Evolutionary conservation across 37 sponge, comb jelly and placozoan species (phyloP), one percentile per base, ranked within the genome.

Genomic region (Crambe crambe): DNA sequence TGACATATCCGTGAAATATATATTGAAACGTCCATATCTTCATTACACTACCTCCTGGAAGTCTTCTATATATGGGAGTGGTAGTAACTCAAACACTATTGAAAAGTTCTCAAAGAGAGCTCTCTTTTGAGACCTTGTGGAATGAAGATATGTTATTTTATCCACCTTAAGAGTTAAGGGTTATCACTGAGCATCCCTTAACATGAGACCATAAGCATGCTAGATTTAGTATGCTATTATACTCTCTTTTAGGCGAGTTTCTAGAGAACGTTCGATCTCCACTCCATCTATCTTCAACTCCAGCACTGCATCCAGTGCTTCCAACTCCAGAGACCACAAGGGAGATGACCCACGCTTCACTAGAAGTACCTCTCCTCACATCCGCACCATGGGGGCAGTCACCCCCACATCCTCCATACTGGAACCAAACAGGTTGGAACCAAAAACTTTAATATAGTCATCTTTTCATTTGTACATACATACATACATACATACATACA

Each of bases 241-340:
- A 15, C 35, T 65, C 5, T 37, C 38, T 20, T 34, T 29, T 22
- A 64, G 67, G 67, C 8, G 9, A 27, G 67, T 78, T 10, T 72
- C 87, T 35, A 66, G 95, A 1, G 91, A 80, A 32, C 73, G 95
- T 30, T 90, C 91, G 12, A 90, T 87, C 35, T 94, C 95, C 59
- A 87, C 91, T 18, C 95, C 95, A 3, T 89, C 89, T 44, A 90
- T 90, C 63, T 59, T 87, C 83, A 91, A 85, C 67, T 34, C 76
- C 31, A 70, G 37, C 31, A 64, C 66, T 21, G 65, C 71, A 25
- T n/a, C n/a, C n/a, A n/a, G n/a, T n/a, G 77, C 34, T 1, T 31
- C 66, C 3, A 20, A 57, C 26, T 59, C 34, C 39, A 9, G 86
- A 9, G 74, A 73, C 47, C 70, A 70, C 40, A 30, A 61, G 0